Evolutionary conservation across 2,888 invertebrate species (phyloP), one percentile per base, ranked within the genome.

Genomic region (Palloptera scutellata): DNA sequence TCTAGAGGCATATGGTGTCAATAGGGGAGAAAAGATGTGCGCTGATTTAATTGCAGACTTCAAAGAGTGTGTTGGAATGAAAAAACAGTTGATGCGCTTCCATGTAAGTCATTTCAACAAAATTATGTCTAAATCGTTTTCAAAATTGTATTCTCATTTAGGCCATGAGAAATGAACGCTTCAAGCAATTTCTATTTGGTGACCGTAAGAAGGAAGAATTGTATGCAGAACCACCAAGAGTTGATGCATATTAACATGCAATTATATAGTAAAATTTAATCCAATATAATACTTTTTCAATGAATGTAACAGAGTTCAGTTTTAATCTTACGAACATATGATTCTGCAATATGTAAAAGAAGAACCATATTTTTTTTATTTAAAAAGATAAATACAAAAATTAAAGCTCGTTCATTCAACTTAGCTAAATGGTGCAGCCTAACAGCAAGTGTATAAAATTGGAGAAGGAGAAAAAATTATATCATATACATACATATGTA

Each of bases 1-100:
- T 77, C 78, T 93, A 59, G 93, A 94, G 78, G 94, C 93, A 2
- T 93, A 94, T 73, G 95, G 94, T 1, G 75, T 89, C 11, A 88
- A 89, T n/a, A 86, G 87, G 52, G 92, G 91, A 0, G 75, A 84
- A 45, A 78, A 77, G n/a, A 89, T 90, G 79, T 95, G 95, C 79
- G 78, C 83, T 5, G 82, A 86, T 62, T 81, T 92, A 9, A 86
- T 91, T 66, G 86, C 86, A 0, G 94, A 95, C 82, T 91, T 90
- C 75, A 86, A 87, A 68, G 94, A 95, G 83, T 95, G 95, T 75
- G 84, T 88, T 15, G 84, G 86, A 1, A 83, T 85, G 72, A 82
- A 82, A 0, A 91, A 91, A 78, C 92, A 92, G 78, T 79, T 82
- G 17, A 82, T 87, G 75, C 87, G 93, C 77, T 87, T 88, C 72